phyloP scores from a whole-genome alignment of 2,888 invertebrate genomes.

The Sarcophaga caerulescens region DNA sequence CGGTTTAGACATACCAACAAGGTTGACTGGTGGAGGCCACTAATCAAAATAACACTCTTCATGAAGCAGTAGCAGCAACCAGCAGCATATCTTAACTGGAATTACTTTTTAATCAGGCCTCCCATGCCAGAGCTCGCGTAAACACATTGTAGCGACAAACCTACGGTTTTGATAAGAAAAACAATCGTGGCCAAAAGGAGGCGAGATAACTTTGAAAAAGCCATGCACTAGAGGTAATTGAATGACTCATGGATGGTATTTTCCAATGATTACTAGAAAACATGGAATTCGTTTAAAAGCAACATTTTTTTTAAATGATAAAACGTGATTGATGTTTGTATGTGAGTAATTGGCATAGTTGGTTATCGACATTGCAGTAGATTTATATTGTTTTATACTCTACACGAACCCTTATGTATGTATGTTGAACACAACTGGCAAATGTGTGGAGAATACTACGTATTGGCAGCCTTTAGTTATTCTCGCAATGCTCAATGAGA shows the following conservation, averaged over 20 bases:
- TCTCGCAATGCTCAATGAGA: too few species aligned
- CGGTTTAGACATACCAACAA: constrained; percentile 26
- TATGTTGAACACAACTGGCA: too few species aligned
- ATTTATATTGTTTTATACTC: too few species aligned
- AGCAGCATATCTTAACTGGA: constrained; percentile 31
- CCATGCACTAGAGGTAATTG: constrained; percentile 19
- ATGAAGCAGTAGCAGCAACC: neutral
- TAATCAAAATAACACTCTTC: constrained; percentile 51
- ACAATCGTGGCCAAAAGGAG: too few species aligned
- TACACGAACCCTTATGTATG: too few species aligned
- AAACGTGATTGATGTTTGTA: constrained; percentile 6
- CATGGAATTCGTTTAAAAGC: constrained; percentile 23
- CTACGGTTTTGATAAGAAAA: too few species aligned
- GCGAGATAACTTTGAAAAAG: neutral
- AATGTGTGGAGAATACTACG: too few species aligned
- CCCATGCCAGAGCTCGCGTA: neutral
- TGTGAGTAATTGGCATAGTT: too few species aligned
- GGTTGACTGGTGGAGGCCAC: constrained; percentile 53
- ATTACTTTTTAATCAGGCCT: constrained; percentile 29
- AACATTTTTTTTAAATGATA: constrained; percentile 1
- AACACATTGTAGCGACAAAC: too few species aligned
- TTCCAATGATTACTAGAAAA: constrained; percentile 35
- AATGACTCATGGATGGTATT: constrained; percentile 56
- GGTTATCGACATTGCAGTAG: too few species aligned
- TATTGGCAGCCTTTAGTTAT: too few species aligned